phyloP scores from a whole-genome alignment of 2,888 invertebrate genomes.

The Taenaris catops region DNA sequence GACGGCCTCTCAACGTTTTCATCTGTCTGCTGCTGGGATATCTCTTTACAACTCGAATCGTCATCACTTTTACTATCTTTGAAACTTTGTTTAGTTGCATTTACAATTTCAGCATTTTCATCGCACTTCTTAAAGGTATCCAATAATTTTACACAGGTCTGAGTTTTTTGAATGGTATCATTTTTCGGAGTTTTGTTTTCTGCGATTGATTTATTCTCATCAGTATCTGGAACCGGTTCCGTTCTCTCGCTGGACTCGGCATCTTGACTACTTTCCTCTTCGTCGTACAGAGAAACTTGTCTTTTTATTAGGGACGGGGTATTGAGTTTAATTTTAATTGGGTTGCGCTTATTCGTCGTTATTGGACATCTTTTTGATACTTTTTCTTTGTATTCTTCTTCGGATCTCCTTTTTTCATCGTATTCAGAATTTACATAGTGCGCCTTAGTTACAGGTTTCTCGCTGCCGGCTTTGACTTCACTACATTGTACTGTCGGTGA shows the following conservation, averaged over 20 bases:
- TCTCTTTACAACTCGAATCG: background rate
- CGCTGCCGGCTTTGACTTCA: constrained; percentile 9
- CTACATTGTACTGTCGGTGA: constrained; percentile 10
- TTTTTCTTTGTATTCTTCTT: constrained; percentile 55
- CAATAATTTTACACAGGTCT: no score
- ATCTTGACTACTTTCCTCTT: constrained; percentile 22
- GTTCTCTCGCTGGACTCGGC: constrained; percentile 7
- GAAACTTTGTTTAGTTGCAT: no score
- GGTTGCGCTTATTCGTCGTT: constrained; percentile 54
- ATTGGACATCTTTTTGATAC: constrained; percentile 60
- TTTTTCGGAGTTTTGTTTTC: no score
- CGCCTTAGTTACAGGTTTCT: constrained; percentile 7
- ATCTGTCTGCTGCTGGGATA: background rate
- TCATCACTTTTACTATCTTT: no score
- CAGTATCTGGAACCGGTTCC: background rate
- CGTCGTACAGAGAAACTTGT: constrained; percentile 75
- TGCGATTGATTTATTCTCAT: background rate
- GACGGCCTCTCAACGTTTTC: background rate
- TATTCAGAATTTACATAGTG: constrained; percentile 15
- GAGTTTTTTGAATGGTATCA: no score
- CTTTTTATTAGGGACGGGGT: constrained; percentile 73
- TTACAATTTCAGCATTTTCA: no score
- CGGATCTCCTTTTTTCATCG: constrained; percentile 33
- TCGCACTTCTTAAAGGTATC: no score
- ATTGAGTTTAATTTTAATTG: constrained; percentile 63